Conservation (phyloP, 2,888 invertebrate species). For the Rhagonycha lutea region DNA sequence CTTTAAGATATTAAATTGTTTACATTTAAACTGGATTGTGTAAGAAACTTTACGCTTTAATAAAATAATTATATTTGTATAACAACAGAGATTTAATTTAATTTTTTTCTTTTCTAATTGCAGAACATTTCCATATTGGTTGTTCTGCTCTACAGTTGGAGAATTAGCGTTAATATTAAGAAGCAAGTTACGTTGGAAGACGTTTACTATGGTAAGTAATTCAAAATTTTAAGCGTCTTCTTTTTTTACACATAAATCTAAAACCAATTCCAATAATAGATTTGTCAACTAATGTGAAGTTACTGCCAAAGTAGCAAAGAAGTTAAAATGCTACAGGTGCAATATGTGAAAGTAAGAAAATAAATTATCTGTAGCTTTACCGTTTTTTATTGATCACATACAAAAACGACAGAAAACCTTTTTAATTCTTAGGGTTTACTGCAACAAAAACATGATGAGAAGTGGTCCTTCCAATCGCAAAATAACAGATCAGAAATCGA, state of each 20-base stretch:
- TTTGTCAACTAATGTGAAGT: background rate
- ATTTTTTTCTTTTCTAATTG: background rate
- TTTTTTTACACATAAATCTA: background rate
- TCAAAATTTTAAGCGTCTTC: background rate
- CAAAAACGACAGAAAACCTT: background rate
- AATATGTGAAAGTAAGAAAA: background rate
- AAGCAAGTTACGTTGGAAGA: slow-evolving; percentile 72
- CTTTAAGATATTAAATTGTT: too few species aligned
- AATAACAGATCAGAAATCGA: background rate
- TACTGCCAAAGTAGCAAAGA: background rate
- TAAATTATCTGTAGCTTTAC: background rate
- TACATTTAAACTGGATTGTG: too few species aligned
- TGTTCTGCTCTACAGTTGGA: slow-evolving; percentile 75
- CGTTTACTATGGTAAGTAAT: slow-evolving; percentile 73
- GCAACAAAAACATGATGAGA: background rate
- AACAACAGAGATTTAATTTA: too few species aligned
- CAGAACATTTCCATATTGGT: slow-evolving; percentile 79
- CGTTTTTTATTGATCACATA: background rate
- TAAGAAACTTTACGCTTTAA: too few species aligned
- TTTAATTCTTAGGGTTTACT: background rate
- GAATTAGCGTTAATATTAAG: slow-evolving; percentile 73
- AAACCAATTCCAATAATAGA: background rate
- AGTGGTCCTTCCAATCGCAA: background rate
- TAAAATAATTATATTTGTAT: too few species aligned
- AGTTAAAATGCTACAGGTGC: background rate